These are phyloP conservation scores for Lasioglossum vierecki DNA, from an alignment of 2,888 invertebrate species.

Conservation along the genomic window DNA sequence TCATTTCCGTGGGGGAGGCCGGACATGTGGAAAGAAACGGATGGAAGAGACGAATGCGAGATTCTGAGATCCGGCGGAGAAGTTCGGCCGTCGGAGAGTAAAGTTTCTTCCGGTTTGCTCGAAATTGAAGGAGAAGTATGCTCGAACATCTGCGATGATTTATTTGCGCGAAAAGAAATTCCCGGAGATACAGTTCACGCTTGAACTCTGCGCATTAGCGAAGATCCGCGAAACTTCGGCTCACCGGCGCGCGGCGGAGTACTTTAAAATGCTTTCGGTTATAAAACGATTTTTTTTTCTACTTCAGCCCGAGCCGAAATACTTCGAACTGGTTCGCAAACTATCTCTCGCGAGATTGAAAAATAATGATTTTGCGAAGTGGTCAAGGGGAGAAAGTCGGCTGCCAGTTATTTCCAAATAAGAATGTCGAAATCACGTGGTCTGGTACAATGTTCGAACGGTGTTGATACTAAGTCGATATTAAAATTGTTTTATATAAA, in stretches of 20 bases:
- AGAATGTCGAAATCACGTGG: no score
- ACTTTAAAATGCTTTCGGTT: neutral
- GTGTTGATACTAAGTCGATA: no score
- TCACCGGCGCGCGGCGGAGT: neutral
- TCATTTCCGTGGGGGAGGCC: slow-evolving; percentile 17
- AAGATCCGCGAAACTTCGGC: slow-evolving; percentile 13
- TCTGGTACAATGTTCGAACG: neutral
- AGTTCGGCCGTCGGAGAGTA: neutral
- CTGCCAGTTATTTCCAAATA: no score
- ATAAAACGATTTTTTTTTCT: neutral
- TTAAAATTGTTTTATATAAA: no score
- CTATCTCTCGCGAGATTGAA: neutral
- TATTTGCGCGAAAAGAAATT: slow-evolving; percentile 31
- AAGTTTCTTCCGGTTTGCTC: slow-evolving; percentile 18
- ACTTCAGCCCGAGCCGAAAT: neutral
- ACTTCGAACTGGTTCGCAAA: neutral
- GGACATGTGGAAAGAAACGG: slow-evolving; percentile 4
- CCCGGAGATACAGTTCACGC: slow-evolving; percentile 11
- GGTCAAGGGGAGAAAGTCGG: no score
- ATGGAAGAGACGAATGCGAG: slow-evolving; percentile 14
- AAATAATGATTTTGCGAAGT: neutral
- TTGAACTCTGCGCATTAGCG: slow-evolving; percentile 16
- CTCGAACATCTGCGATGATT: slow-evolving; percentile 36
- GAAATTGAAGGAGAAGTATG: slow-evolving; percentile 25
- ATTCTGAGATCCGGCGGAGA: neutral